A percentile compares a stretch with the other conserved stretches of the same genome.
Conservation (phyloP, 2,888 invertebrate species). For the Zaprionus obscuricornis region DNA sequence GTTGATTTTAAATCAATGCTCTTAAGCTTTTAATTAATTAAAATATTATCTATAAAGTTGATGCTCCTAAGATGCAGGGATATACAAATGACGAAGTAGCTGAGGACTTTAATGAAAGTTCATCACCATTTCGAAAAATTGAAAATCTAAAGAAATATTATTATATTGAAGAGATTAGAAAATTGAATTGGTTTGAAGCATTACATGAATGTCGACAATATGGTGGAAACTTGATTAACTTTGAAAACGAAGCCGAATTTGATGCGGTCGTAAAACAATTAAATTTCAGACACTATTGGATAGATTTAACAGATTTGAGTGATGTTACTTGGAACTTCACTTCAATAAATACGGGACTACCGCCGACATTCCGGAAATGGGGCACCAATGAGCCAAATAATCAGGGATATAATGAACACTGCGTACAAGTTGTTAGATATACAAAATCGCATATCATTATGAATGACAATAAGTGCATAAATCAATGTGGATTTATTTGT, state of each 20-base stretch:
- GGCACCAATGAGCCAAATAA: slow-evolving; percentile 20
- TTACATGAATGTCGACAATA: slow-evolving; percentile 16
- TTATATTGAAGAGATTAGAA: neutral
- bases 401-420: neutral
- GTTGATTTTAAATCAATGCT: too few species aligned
- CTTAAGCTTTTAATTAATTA: too few species aligned
- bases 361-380: neutral
- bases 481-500: slow-evolving; percentile 5
- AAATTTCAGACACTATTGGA: neutral
- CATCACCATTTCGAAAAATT: neutral
- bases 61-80: too few species aligned
- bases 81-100: neutral
- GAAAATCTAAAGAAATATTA: slow-evolving; percentile 14
- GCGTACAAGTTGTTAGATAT: slow-evolving; percentile 8
- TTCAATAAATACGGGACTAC: slow-evolving; percentile 19
- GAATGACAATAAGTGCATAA: slow-evolving; percentile 15
- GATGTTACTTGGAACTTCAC: neutral
- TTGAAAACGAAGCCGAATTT: neutral
- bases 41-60: too few species aligned
- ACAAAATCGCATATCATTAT: neutral
- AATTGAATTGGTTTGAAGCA: slow-evolving; percentile 17
- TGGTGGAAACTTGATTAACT: slow-evolving; percentile 14
- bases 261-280: neutral
- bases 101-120: neutral
- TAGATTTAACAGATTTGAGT: slow-evolving; percentile 1